Conservation (phyloP, 2,888 invertebrate species). For the Allophyes oxyacanthae region DNA sequence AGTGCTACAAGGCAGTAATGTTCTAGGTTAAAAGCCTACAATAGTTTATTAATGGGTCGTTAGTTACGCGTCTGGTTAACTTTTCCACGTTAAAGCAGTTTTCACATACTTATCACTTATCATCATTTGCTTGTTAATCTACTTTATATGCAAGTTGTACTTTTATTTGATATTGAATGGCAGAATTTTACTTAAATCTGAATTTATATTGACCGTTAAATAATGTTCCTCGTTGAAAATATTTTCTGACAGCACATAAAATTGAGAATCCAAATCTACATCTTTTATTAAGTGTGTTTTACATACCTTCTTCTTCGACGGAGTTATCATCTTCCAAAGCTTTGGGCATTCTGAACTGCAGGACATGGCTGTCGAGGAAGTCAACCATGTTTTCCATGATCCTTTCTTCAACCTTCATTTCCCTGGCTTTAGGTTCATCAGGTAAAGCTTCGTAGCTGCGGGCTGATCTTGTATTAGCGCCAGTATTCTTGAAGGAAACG, state of each 20-base stretch:
- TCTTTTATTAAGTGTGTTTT: neutral
- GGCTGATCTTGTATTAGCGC: slow-evolving; percentile 81
- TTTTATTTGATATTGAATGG: neutral
- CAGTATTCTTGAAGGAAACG: slow-evolving; percentile 79
- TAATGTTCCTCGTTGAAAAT: too few species aligned
- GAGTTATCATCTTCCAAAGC: slow-evolving; percentile 82
- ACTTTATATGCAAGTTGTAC: neutral
- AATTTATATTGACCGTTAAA: neutral
- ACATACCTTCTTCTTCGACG: slow-evolving; percentile 84
- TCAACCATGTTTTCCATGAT: slow-evolving; percentile 84
- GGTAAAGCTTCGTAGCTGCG: slow-evolving; percentile 83
- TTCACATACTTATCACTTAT: slow-evolving; percentile 4
- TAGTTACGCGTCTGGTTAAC: slow-evolving; percentile 14
- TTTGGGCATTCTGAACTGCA: slow-evolving; percentile 84
- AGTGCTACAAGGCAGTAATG: slow-evolving; percentile 16
- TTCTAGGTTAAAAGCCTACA: slow-evolving; percentile 35
- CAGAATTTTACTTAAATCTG: neutral
- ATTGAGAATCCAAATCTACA: too few species aligned
- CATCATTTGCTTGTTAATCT: neutral
- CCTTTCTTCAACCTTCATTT: slow-evolving; percentile 81
- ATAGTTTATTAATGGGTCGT: slow-evolving; percentile 21
- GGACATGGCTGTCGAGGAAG: slow-evolving; percentile 81
- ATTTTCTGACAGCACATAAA: too few species aligned
- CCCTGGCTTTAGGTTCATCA: slow-evolving; percentile 81
- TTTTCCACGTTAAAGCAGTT: slow-evolving; percentile 27